Evolutionary conservation across 2,888 invertebrate species (phyloP).

Genomic region (Lumbricus terrestris): DNA sequence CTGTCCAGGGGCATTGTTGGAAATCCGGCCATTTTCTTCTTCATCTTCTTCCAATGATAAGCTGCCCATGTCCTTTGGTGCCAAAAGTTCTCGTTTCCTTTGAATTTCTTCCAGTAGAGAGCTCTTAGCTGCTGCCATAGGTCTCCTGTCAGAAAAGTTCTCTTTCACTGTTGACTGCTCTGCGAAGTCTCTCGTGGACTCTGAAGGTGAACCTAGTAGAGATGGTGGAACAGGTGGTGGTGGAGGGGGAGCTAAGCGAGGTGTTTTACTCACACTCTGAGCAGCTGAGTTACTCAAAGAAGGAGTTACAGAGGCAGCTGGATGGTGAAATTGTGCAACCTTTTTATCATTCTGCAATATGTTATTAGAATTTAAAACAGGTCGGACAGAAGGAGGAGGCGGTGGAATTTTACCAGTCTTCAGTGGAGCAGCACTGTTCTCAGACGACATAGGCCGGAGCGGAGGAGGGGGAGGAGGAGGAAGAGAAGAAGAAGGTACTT

Average conservation of each 20-base stretch:
- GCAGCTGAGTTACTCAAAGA: background rate
- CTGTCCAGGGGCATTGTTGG: background rate
- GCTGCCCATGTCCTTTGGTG: background rate
- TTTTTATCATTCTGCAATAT: background rate
- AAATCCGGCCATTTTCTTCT: background rate
- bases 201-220: background rate
- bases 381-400: background rate
- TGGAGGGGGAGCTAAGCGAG: background rate
- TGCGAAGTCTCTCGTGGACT: background rate
- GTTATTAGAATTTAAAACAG: background rate
- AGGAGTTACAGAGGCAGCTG: background rate
- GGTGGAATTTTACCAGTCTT: background rate
- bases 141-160: background rate
- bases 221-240: background rate
- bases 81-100: background rate
- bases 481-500: background rate
- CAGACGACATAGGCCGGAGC: background rate
- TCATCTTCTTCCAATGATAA: background rate
- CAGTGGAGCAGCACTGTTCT: background rate
- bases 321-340: background rate
- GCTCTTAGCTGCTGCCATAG: background rate
- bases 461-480: conserved; percentile 6
- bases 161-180: background rate
- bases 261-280: background rate
- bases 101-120: conserved; percentile 3